These are phyloP conservation scores for Drosophila anomelani DNA, from an alignment of 2,888 invertebrate genomes.

Conservation along the genomic window DNA sequence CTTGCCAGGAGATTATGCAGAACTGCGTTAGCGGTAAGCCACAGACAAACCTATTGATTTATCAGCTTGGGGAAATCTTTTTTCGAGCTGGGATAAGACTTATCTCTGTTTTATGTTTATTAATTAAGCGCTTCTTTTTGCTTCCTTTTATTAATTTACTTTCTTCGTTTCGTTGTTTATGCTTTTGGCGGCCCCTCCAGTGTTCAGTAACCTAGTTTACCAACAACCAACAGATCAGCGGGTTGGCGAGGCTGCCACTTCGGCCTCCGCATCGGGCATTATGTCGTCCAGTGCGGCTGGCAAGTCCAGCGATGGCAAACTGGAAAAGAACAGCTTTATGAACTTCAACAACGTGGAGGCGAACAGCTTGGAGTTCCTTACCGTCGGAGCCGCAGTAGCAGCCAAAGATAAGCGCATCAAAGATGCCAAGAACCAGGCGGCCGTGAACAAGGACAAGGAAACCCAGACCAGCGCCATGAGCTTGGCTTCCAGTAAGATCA, in stretches of 20 bases:
- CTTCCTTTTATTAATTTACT: constrained; percentile 42
- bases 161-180: constrained; percentile 42
- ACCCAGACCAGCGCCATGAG: constrained; percentile 60
- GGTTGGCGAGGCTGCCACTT: constrained; percentile 58
- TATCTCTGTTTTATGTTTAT: neutral
- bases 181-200: constrained; percentile 48
- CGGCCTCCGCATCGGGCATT: constrained; percentile 36
- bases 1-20: constrained; percentile 90
- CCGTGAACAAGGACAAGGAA: constrained; percentile 81
- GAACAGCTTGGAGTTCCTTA: constrained; percentile 87
- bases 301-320: constrained; percentile 58
- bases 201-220: constrained; percentile 83
- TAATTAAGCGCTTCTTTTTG: neutral
- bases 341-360: constrained; percentile 78
- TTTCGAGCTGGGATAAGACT: neutral
- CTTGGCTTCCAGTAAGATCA: constrained; percentile 60
- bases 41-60: neutral
- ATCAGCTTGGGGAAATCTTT: too few species aligned
- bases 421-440: constrained; percentile 89
- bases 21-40: constrained; percentile 86
- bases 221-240: constrained; percentile 78
- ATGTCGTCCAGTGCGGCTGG: constrained; percentile 24
- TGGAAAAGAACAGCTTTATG: constrained; percentile 70
- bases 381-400: constrained; percentile 93
- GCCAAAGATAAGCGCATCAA: constrained; percentile 96